Base-by-base conservation (phyloP, 2,113 vertebrate genomes). In the Xenus cinereus region DNA sequence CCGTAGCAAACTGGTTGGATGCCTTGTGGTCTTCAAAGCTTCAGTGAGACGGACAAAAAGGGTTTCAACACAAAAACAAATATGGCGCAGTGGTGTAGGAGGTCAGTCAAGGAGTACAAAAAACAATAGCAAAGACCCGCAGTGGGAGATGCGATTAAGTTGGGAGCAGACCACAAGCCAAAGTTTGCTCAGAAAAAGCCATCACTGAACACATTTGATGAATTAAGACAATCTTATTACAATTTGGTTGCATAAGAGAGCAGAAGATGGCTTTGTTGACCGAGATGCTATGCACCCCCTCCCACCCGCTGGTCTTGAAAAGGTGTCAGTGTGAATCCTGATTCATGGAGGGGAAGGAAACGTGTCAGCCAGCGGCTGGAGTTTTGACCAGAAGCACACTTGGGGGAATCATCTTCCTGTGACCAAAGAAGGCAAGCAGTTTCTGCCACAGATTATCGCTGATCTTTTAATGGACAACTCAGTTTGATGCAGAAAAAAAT, bases 61-160 rank as follows among this genome's bases (percentile, higher is more conserved):
- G 27, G 92, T 95, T 95, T 84, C 59, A 87, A 69, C 53, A 80
- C 41, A 76, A 79, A 87, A 88, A 12, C 5, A 69, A 68, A 21
- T 80, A 69, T 20, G 68, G 43, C 0, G 2, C 63, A 91, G 90
- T 83, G 46, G 74, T 62, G 67, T 64, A 76, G 48, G 71, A 91
- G 8, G 45, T 48, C 73, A 84, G 54, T 71, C 30, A 75, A 92
- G 45, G 17, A 88, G 22, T 2, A 2, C 33, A 28, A 73, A 85
- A 80, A 69, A 66, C 83, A 88, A 88, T 53, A 83, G 46, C 33
- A 76, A 85, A 85, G 78, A 62, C 39, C 32, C 78, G 80, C 59
- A 92, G 69, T 4, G 4, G 39, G 57, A 93, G 78, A 85, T 79
- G 45, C 0, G 2, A 66, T 66, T 95, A 82, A 75, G 63, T 85